Evolutionary conservation across 2,797 vertebrate species (phyloP).

Genomic region (Gallinago stenura): DNA sequence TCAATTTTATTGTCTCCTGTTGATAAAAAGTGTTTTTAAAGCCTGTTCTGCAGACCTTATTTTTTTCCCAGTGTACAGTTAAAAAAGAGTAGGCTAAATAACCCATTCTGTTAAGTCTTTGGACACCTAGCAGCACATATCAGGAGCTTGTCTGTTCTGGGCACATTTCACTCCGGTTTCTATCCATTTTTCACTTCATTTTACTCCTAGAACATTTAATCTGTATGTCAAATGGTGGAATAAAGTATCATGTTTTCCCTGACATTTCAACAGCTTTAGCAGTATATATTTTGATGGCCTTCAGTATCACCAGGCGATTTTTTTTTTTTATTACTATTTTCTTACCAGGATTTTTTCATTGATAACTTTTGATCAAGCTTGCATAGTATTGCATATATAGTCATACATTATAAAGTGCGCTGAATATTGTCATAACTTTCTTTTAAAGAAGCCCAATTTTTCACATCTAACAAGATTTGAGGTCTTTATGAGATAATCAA

Average conservation of each 20-base stretch:
- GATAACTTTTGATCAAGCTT: conserved; percentile 53
- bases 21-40: background rate
- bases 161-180: background rate
- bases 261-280: conserved; percentile 18
- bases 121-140: background rate
- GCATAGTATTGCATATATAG: conserved; percentile 44
- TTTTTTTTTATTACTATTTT: conserved; percentile 40
- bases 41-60: background rate
- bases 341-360: conserved; percentile 1
- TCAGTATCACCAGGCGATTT: background rate
- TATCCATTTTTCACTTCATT: too few relatives aligned
- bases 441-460: conserved; percentile 60
- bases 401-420: conserved; percentile 52
- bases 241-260: background rate
- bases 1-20: background rate
- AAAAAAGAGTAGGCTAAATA: background rate
- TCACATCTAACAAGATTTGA: conserved; percentile 54
- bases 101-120: background rate
- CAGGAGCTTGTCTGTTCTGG: background rate
- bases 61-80: background rate
- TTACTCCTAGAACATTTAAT: background rate
- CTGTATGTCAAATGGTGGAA: background rate
- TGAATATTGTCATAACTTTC: conserved; percentile 67
- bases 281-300: background rate
- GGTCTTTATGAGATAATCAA: conserved; percentile 54